Conservation (phyloP, 1,140 invertebrate species). For the Phymorhynchus buccinoides region DNA sequence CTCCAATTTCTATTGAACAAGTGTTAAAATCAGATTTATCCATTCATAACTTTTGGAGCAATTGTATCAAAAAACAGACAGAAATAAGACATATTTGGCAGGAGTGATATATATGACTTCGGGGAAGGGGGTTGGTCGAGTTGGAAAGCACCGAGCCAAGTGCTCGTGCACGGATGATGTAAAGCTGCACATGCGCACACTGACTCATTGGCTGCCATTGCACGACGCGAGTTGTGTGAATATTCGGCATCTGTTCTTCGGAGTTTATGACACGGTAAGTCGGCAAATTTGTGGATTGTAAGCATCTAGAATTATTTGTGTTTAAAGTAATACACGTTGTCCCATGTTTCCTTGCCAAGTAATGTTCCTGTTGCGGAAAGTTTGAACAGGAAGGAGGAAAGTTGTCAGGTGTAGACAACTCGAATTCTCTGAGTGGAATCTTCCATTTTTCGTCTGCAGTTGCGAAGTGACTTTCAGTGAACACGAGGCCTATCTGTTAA, state of each 20-base stretch:
- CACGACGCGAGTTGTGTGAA: not conserved
- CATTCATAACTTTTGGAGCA: no score
- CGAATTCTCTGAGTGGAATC: not conserved
- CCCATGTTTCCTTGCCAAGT: no score
- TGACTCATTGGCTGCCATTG: constrained; percentile 2
- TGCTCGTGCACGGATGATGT: not conserved
- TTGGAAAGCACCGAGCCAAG: not conserved
- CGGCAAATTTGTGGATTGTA: not conserved
- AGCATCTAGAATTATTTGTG: not conserved
- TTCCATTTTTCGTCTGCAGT: not conserved
- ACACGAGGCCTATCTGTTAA: not conserved
- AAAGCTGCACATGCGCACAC: not conserved
- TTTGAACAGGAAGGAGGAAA: not conserved
- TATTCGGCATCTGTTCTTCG: not conserved
- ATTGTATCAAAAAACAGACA: no score
- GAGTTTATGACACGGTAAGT: no score
- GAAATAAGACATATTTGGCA: no score
- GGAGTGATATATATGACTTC: no score
- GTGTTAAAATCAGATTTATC: no score
- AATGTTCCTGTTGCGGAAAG: no score
- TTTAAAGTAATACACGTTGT: no score
- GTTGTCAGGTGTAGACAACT: not conserved
- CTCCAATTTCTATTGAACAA: no score
- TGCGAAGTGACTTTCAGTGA: not conserved
- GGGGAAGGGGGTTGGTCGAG: no score